phyloP scores from a whole-genome alignment of 1,140 invertebrate species.

The Littorina saxatilis region DNA sequence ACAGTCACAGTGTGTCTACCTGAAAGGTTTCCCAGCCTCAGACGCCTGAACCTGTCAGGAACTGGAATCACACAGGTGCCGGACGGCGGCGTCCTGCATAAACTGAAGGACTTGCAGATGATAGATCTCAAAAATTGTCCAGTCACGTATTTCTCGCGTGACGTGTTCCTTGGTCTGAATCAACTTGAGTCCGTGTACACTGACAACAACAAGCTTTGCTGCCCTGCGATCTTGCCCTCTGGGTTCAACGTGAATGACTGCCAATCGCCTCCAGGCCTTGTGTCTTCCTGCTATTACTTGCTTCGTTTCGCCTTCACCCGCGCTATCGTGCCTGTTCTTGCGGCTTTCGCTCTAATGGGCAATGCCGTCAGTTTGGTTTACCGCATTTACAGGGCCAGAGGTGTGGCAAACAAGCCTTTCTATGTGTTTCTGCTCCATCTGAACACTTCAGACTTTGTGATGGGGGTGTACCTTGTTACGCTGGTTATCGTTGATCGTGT shows the following conservation, averaged over 20 bases:
- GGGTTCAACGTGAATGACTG: slow-evolving; percentile 13
- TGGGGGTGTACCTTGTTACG: slow-evolving; percentile 38
- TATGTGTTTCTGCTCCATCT: slow-evolving; percentile 57
- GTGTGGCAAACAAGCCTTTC: not conserved
- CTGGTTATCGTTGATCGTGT: slow-evolving; percentile 30
- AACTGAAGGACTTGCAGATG: not conserved
- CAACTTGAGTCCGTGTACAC: slow-evolving; percentile 29
- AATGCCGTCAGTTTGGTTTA: slow-evolving; percentile 44
- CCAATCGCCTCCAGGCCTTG: slow-evolving; percentile 28
- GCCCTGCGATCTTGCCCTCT: slow-evolving; percentile 35
- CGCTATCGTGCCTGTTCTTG: slow-evolving; percentile 45
- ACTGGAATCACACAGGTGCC: not conserved
- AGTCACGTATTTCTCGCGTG: not conserved
- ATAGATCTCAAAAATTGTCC: not conserved
- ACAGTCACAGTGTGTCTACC: not conserved
- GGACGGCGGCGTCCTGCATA: not conserved
- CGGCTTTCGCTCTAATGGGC: slow-evolving; percentile 43
- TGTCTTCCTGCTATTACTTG: slow-evolving; percentile 55
- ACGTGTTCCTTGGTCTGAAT: not conserved
- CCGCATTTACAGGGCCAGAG: slow-evolving; percentile 21
- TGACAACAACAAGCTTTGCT: slow-evolving; percentile 52
- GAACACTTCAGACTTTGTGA: slow-evolving; percentile 34
- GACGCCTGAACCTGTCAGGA: not conserved
- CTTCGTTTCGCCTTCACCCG: slow-evolving; percentile 37
- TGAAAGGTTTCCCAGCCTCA: not conserved